Conservation (phyloP, 2,797 vertebrate species). For the Chiloscyllium punctatum region DNA sequence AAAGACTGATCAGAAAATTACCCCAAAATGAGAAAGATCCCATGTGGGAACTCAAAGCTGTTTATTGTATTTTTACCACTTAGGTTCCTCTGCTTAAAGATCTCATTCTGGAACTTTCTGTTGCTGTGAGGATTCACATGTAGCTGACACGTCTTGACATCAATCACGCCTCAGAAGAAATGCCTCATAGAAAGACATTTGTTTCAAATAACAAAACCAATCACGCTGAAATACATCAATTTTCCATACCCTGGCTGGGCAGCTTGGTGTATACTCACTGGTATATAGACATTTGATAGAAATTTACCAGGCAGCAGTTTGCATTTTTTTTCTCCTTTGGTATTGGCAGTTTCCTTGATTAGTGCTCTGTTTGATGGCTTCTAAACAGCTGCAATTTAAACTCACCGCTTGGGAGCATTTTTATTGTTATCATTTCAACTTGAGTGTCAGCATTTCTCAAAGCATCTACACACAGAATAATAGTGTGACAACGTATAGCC, state of each 20-base stretch:
- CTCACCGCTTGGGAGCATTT: background rate
- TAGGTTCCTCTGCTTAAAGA: background rate
- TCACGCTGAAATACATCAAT: background rate
- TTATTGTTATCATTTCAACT: background rate
- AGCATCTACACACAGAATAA: background rate
- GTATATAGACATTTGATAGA: background rate
- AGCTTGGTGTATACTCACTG: background rate
- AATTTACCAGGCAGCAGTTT: conserved; percentile 15
- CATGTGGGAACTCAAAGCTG: background rate
- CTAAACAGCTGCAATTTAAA: conserved; percentile 11
- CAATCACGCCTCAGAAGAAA: background rate
- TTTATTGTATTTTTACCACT: background rate
- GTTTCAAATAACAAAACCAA: background rate
- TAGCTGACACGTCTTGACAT: background rate
- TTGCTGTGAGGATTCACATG: background rate
- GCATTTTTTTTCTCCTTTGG: background rate
- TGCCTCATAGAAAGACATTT: background rate
- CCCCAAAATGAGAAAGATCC: background rate
- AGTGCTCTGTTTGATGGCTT: background rate
- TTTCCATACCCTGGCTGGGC: background rate
- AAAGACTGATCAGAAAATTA: background rate
- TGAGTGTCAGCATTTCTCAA: background rate
- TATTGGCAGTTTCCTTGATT: background rate
- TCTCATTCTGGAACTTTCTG: background rate
- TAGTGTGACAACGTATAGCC: background rate